Base-by-base conservation (phyloP, 2,888 invertebrate genomes). In the Hirtodrosophila histrioides region DNA sequence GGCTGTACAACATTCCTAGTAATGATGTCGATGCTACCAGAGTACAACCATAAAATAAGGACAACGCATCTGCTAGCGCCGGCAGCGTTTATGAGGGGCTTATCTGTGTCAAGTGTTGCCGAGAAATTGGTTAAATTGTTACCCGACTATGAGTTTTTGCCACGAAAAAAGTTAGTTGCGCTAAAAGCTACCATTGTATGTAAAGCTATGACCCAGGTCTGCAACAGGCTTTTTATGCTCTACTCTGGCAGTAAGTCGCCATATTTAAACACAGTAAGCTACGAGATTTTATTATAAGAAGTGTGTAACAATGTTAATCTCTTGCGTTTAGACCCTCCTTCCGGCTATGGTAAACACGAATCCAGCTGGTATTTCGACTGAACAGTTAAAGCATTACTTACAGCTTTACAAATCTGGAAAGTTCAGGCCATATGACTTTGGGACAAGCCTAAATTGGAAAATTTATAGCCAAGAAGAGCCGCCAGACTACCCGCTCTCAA, bases 11-110 rank as follows among this genome's bases (percentile, higher is more conserved):
- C 69, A 3, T 69, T 60, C 12, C 55, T 71, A 6, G 76, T 76
- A 0, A 10, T 80, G 49, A 36, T 55, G 10, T 58, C 80, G 0
- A 29, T 61, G 50, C 44, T 39, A 5, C 86, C 88, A 0, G 67
- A 72, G n/a, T 87, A 82, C 24, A 84, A 82, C 54, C 40, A 36
- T 0, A 82, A 77, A 50, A 75, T 89, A 0, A 78, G 69, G 9
- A 75, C 78, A 2, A 69, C 73, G 0, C 76, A 86, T 45, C 48
- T 82, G 39, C 24, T 89, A 43, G 84, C 86, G 5, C 88, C 88
- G 27, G 81, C 72, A 2, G 83, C 65, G 40, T 93, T 94, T 10
- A 51, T 51, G 50, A 10, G 4, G 8, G 33, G 11, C 8, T 4
- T 51, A 0, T 1, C 2, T 2, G 3, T 41, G 1, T 40, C 50